phyloP scores from a whole-genome alignment of 1,140 invertebrate species.

The Rhagoletis pomonella region DNA sequence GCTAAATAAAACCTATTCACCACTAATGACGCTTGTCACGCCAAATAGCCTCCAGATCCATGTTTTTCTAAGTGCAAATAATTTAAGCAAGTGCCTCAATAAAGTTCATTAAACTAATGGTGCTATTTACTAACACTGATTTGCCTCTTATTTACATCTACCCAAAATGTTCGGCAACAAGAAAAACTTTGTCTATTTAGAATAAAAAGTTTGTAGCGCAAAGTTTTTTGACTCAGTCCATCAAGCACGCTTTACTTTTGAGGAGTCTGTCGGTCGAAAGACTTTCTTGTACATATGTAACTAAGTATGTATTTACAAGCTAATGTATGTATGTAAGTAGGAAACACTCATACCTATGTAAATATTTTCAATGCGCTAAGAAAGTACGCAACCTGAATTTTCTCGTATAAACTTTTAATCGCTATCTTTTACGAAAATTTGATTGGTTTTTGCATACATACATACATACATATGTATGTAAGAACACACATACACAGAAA shows the following conservation, averaged over 20 bases:
- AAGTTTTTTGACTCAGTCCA: neutral
- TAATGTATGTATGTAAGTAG: neutral
- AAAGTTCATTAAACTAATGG: neutral
- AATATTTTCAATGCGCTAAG: too few species aligned
- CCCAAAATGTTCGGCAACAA: neutral
- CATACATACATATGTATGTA: neutral
- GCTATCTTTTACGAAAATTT: neutral
- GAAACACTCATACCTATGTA: too few species aligned
- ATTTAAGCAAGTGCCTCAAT: constrained; percentile 4
- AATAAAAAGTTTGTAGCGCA: constrained; percentile 9
- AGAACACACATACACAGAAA: neutral
- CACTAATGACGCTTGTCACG: constrained; percentile 12
- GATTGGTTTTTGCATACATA: neutral
- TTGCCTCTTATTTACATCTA: constrained; percentile 14
- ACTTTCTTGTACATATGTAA: neutral
- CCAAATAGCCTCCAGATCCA: neutral
- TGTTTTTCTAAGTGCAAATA: neutral
- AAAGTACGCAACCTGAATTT: neutral
- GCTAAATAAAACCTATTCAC: neutral
- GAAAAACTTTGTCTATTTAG: neutral
- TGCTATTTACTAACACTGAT: too few species aligned
- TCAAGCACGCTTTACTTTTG: neutral
- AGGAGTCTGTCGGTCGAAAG: neutral
- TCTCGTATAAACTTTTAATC: neutral
- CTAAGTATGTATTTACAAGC: neutral